Evolutionary conservation across 2,797 vertebrate genomes (phyloP).

Genomic region (Parauchenoglanis punctatus): DNA sequence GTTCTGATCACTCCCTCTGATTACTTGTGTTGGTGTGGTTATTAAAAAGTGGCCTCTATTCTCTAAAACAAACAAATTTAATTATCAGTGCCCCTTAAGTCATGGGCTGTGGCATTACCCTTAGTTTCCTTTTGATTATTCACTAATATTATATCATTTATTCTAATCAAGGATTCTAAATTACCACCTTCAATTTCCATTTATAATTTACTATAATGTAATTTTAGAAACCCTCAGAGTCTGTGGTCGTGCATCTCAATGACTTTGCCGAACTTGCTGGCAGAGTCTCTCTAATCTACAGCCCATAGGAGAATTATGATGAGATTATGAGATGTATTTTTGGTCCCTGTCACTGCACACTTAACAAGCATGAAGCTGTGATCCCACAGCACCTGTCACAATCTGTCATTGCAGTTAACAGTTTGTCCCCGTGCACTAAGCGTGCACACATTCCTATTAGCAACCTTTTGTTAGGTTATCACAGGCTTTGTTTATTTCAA

Average conservation of each 20-base stretch:
- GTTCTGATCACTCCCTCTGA: constrained; percentile 32
- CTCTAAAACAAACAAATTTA: constrained; percentile 44
- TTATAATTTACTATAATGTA: constrained; percentile 37
- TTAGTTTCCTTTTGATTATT: constrained; percentile 46
- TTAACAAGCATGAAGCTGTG: constrained; percentile 21
- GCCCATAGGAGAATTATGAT: constrained; percentile 13
- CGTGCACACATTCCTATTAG: constrained; percentile 62
- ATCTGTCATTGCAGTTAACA: constrained; percentile 23
- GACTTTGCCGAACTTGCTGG: constrained; percentile 11
- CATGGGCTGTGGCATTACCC: constrained; percentile 32
- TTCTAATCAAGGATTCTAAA: constrained; percentile 48
- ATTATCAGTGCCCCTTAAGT: constrained; percentile 44
- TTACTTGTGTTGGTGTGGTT: constrained; percentile 35
- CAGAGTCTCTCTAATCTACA: constrained; percentile 11
- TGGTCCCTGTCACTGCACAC: not conserved
- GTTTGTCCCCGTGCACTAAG: not conserved
- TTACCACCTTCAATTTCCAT: constrained; percentile 44
- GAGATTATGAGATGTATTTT: constrained; percentile 19
- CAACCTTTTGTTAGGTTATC: constrained; percentile 60
- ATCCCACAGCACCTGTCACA: constrained; percentile 38
- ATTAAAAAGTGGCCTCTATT: constrained; percentile 40
- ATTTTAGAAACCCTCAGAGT: constrained; percentile 29
- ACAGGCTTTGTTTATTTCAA: constrained; percentile 54
- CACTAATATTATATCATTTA: constrained; percentile 46
- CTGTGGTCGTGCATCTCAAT: constrained; percentile 27